Percentiles rank a stretch among this genome's conserved stretches.
These are phyloP conservation scores for Salvator merianae DNA, from an alignment of 2,113 vertebrate species.

Conservation along the genomic window DNA sequence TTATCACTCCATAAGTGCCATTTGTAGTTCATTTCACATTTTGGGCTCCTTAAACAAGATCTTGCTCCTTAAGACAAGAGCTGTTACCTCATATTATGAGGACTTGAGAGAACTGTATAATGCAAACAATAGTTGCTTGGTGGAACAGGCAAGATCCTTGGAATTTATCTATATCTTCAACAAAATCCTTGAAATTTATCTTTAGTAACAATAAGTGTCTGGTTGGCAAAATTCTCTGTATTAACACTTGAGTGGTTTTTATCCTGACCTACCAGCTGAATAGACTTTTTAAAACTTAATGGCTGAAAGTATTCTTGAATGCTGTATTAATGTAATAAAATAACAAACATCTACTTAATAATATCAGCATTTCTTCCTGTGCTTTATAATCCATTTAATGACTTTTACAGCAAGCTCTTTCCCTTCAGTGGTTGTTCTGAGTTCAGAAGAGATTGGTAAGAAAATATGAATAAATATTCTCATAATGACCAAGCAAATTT, in stretches of 20 bases:
- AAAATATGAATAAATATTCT: not conserved
- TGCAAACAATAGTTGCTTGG: not conserved
- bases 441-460: not conserved
- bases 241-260: not conserved
- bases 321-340: not conserved
- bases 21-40: too few relatives aligned
- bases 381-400: not conserved
- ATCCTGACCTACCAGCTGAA: not conserved
- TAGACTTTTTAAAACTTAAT: not conserved
- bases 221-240: accelerated
- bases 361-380: not conserved
- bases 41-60: not conserved
- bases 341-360: not conserved
- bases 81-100: not conserved
- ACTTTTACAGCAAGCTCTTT: not conserved
- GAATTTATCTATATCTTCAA: not conserved
- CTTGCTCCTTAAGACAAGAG: not conserved
- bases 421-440: too few relatives aligned
- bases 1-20: not conserved
- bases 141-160: not conserved
- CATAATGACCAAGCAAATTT: not conserved
- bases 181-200: too few relatives aligned
- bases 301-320: not conserved
- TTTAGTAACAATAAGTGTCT: not conserved
- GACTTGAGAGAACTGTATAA: not conserved